Evolutionary conservation across 2,797 vertebrate genomes (phyloP).

Genomic region (Gallirallus australis): DNA sequence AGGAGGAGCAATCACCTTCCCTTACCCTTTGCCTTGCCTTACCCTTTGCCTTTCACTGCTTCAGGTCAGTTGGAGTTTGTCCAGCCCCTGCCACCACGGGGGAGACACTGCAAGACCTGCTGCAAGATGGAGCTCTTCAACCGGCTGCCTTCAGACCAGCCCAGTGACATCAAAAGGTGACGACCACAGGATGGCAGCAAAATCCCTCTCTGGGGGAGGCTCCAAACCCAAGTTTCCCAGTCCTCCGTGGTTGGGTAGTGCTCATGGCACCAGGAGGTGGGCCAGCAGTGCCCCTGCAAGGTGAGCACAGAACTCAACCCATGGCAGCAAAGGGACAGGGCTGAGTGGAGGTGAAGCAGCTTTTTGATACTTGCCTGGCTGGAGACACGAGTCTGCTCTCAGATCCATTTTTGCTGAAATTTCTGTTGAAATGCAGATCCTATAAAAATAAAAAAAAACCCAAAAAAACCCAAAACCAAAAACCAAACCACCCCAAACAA

Average conservation of each 20-base stretch:
- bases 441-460: neutral
- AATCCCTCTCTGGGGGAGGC: neutral
- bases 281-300: neutral
- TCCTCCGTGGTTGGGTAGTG: neutral
- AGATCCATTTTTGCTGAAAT: neutral
- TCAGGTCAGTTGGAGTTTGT: accelerated
- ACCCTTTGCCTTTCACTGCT: neutral
- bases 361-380: neutral
- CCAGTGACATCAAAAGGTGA: neutral
- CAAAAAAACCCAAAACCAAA: too few species aligned
- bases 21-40: neutral
- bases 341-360: neutral
- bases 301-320: neutral
- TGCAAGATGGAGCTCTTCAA: neutral
- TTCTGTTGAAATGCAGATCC: neutral
- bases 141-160: neutral
- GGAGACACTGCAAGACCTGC: neutral
- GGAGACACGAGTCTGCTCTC: neutral
- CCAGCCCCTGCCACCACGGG: neutral
- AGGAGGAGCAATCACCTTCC: neutral
- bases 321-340: neutral
- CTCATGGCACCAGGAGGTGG: neutral
- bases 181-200: neutral
- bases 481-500: neutral
- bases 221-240: neutral